Percentiles rank a stretch among this genome's conserved stretches.
Conservation (phyloP, 2,797 vertebrate species). For the Hippopotamyrus pictus region DNA sequence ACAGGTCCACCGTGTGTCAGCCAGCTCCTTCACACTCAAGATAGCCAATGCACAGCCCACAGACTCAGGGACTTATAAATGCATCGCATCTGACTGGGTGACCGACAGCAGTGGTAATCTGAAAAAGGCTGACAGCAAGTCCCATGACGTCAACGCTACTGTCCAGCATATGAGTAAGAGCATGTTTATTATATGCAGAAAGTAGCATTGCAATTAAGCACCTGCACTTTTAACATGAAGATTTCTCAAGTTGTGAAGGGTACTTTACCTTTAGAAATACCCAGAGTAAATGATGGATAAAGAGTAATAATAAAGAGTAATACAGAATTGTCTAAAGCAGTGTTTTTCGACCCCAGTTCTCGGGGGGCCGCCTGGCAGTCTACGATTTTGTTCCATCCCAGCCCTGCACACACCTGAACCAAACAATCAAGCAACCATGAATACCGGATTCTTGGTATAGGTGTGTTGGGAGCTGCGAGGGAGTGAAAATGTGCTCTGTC, state of each 20-base stretch:
- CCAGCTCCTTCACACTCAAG: conserved; percentile 48
- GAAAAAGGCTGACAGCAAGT: conserved; percentile 41
- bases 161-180: conserved; percentile 49
- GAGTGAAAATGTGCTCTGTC: background rate
- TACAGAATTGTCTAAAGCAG: background rate
- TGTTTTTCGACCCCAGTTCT: background rate
- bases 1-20: conserved; percentile 35
- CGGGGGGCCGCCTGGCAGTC: background rate
- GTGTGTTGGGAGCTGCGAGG: background rate
- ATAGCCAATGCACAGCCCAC: conserved; percentile 43
- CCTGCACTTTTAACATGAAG: background rate
- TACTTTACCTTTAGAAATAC: background rate
- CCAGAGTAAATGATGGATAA: background rate
- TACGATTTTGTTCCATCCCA: background rate
- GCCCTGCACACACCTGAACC: background rate
- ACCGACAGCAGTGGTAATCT: conserved; percentile 26
- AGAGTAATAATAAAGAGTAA: background rate
- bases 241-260: background rate
- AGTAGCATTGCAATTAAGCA: background rate
- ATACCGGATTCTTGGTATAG: background rate
- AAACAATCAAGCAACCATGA: background rate
- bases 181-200: background rate
- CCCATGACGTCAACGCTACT: conserved; percentile 34
- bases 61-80: conserved; percentile 68
- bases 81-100: conserved; percentile 68